A percentile compares a stretch with the other conserved stretches of the same genome.
Conservation (phyloP, 2,797 vertebrate species). For the Rhinogobio ventralis region DNA sequence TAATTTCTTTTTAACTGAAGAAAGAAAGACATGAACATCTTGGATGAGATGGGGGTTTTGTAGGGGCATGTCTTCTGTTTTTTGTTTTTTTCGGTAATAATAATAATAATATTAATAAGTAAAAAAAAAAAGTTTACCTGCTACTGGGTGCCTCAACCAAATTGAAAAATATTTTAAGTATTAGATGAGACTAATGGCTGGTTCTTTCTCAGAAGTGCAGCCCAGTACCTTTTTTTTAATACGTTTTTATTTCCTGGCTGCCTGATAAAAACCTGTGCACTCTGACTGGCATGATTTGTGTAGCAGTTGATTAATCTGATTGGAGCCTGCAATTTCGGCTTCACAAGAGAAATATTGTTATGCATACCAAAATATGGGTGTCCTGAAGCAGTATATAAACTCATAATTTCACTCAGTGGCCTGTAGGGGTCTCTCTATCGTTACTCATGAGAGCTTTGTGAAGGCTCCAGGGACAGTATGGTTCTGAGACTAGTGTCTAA, state of each 20-base stretch:
- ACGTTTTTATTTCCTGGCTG: neutral
- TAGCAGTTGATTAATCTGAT: constrained; percentile 11
- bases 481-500: neutral
- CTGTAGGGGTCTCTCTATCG: constrained; percentile 38
- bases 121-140: neutral
- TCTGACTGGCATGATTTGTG: neutral
- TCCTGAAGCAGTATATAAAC: neutral
- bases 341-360: neutral
- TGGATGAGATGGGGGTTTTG: too few relatives aligned
- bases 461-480: constrained; percentile 21
- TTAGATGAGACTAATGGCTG: neutral
- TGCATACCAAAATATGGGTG: constrained; percentile 3
- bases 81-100: too few relatives aligned
- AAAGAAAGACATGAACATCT: too few relatives aligned
- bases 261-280: neutral
- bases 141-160: neutral
- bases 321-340: constrained; percentile 19
- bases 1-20: too few relatives aligned
- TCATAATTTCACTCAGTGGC: neutral
- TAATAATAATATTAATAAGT: too few relatives aligned
- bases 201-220: neutral
- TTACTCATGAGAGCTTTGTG: constrained; percentile 20
- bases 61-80: too few relatives aligned
- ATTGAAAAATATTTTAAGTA: neutral
- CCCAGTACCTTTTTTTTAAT: neutral